These are phyloP conservation scores for Molanna angustata DNA, from an alignment of 2,888 invertebrate species.

Conservation along the genomic window DNA sequence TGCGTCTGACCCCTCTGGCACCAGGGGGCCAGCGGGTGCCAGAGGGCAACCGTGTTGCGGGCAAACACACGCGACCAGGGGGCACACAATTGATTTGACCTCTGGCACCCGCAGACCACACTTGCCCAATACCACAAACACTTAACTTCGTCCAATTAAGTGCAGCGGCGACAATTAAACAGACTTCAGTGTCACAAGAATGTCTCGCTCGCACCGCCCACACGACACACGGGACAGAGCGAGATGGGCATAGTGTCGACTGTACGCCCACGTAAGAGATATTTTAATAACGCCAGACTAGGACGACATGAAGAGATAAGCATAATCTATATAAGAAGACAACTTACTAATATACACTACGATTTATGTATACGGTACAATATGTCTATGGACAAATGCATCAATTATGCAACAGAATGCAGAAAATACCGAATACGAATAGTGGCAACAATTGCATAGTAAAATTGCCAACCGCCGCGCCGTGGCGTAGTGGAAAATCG, in stretches of 20 bases:
- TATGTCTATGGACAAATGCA: too few species aligned
- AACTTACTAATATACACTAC: too few species aligned
- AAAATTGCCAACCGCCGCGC: too few species aligned
- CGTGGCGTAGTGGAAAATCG: too few species aligned
- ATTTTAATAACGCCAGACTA: too few species aligned
- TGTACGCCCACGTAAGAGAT: conserved; percentile 3
- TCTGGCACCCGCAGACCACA: conserved; percentile 24
- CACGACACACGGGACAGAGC: conserved; percentile 4
- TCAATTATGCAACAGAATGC: too few species aligned
- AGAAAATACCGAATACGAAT: too few species aligned
- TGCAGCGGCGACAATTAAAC: conserved; percentile 30
- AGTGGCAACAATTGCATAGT: too few species aligned
- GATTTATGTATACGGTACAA: too few species aligned
- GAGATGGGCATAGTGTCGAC: conserved; percentile 1
- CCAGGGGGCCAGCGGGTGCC: conserved; percentile 2
- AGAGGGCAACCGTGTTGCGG: conserved; percentile 10
- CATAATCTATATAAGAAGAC: too few species aligned
- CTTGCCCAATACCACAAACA: too few species aligned
- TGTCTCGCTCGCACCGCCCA: conserved; percentile 15
- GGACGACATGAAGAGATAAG: too few species aligned
- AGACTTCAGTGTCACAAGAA: conserved; percentile 9
- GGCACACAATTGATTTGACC: conserved; percentile 28
- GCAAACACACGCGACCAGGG: conserved; percentile 20
- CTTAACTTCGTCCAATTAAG: conserved; percentile 13
- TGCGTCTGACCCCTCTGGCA: conserved; percentile 9